These are phyloP conservation scores for Baronia brevicornis DNA, from an alignment of 2,888 invertebrate genomes.

Conservation along the genomic window DNA sequence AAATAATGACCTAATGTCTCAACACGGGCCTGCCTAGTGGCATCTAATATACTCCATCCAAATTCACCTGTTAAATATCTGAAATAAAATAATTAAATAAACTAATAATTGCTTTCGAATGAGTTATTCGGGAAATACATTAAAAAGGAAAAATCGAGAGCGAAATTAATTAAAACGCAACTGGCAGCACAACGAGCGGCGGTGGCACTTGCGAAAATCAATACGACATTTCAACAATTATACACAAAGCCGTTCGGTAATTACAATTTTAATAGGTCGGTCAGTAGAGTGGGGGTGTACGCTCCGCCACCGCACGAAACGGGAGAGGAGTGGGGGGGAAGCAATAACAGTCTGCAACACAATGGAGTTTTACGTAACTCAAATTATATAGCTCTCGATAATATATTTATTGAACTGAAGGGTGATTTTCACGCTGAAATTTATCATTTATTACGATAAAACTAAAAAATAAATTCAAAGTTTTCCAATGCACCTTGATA, in stretches of 20 bases:
- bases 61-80: too few relatives aligned
- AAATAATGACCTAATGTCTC: too few relatives aligned
- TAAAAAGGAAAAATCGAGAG: too few relatives aligned
- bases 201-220: conserved; percentile 32
- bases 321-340: conserved; percentile 21
- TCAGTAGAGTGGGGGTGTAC: conserved; percentile 37
- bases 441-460: conserved; percentile 16
- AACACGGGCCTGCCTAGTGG: too few relatives aligned
- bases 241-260: conserved; percentile 52
- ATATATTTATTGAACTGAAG: conserved; percentile 31
- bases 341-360: conserved; percentile 36
- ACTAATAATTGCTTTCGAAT: too few relatives aligned
- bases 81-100: too few relatives aligned
- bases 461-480: conserved; percentile 13
- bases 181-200: neutral
- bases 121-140: too few relatives aligned
- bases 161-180: conserved; percentile 8
- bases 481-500: conserved; percentile 9
- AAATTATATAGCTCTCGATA: conserved; percentile 52
- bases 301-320: conserved; percentile 18
- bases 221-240: conserved; percentile 55
- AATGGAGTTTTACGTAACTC: conserved; percentile 49
- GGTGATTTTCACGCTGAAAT: conserved; percentile 26
- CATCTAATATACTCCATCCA: too few relatives aligned
- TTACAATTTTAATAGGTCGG: conserved; percentile 69